Conservation (phyloP, 2,888 invertebrate genomes). For the Parnassius orleans region DNA sequence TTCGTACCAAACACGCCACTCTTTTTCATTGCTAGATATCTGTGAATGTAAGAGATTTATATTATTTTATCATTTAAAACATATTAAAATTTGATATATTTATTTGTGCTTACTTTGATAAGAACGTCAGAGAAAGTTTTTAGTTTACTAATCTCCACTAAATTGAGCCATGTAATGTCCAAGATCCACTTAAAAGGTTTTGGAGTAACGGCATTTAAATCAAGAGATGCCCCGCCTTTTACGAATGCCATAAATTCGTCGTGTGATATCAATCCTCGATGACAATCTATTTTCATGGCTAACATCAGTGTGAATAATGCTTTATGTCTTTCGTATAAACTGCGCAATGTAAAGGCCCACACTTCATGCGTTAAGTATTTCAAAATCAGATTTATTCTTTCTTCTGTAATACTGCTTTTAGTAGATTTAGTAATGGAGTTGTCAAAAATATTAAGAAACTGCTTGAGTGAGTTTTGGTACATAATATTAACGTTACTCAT, state of each 20-base stretch:
- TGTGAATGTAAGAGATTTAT: slow-evolving; percentile 37
- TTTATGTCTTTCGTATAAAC: slow-evolving; percentile 96
- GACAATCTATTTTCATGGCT: slow-evolving; percentile 96
- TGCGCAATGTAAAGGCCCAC: slow-evolving; percentile 95
- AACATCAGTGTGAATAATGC: slow-evolving; percentile 95
- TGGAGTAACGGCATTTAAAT: slow-evolving; percentile 94
- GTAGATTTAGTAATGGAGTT: slow-evolving; percentile 95
- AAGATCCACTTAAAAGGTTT: slow-evolving; percentile 97
- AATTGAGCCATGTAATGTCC: slow-evolving; percentile 97
- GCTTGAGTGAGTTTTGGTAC: slow-evolving; percentile 98
- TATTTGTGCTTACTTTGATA: slow-evolving; percentile 78
- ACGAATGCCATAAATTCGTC: slow-evolving; percentile 97
- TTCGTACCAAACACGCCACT: slow-evolving; percentile 95
- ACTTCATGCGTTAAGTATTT: slow-evolving; percentile 94
- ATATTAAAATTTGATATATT: slow-evolving; percentile 1
- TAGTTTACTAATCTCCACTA: slow-evolving; percentile 95
- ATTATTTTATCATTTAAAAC: neutral
- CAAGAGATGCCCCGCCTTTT: slow-evolving; percentile 97
- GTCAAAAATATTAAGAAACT: slow-evolving; percentile 96
- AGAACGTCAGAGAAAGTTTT: slow-evolving; percentile 89
- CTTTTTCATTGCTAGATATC: slow-evolving; percentile 92
- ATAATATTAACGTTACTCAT: slow-evolving; percentile 98
- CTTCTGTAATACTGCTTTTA: slow-evolving; percentile 91
- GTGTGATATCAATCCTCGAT: slow-evolving; percentile 89
- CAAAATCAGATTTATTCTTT: slow-evolving; percentile 93